Percentiles rank a stretch among this genome's conserved stretches.
These are phyloP conservation scores for Dromococcyx pavoninus DNA, from an alignment of 2,797 vertebrate genomes.

Conservation along the genomic window DNA sequence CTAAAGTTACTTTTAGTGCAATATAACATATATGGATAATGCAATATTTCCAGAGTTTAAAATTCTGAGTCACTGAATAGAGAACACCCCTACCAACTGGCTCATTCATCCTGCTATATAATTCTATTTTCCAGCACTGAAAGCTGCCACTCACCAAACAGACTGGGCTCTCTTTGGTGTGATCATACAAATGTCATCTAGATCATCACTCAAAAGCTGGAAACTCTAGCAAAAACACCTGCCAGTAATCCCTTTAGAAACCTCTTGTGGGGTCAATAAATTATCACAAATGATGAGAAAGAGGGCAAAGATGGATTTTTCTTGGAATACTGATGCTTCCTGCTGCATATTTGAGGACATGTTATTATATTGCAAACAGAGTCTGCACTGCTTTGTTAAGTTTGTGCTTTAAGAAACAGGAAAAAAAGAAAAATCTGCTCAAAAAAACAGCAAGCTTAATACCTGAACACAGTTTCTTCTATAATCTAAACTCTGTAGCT, in stretches of 20 bases:
- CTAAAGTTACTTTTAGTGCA: neutral
- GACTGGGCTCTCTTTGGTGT: neutral
- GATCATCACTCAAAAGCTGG: neutral
- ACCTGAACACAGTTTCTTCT: neutral
- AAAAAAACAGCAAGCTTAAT: neutral
- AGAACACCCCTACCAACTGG: neutral
- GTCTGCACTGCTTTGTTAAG: neutral
- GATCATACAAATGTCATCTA: neutral
- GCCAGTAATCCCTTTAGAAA: constrained; percentile 9
- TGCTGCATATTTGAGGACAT: neutral
- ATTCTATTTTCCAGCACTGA: neutral
- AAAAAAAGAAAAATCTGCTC: neutral
- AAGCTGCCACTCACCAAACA: neutral
- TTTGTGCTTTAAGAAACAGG: neutral
- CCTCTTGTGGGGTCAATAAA: neutral
- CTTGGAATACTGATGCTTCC: neutral
- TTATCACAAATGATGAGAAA: neutral
- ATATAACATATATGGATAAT: neutral
- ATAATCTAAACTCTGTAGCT: neutral
- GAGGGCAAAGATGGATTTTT: neutral
- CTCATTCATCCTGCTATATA: neutral
- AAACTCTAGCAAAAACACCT: neutral
- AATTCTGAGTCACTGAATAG: neutral
- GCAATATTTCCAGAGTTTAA: neutral
- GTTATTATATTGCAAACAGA: neutral